A percentile compares a stretch with the other conserved stretches of the same genome.
These are phyloP conservation scores for Drosophila obscura DNA, from an alignment of 1,140 invertebrate genomes.

Conservation along the genomic window DNA sequence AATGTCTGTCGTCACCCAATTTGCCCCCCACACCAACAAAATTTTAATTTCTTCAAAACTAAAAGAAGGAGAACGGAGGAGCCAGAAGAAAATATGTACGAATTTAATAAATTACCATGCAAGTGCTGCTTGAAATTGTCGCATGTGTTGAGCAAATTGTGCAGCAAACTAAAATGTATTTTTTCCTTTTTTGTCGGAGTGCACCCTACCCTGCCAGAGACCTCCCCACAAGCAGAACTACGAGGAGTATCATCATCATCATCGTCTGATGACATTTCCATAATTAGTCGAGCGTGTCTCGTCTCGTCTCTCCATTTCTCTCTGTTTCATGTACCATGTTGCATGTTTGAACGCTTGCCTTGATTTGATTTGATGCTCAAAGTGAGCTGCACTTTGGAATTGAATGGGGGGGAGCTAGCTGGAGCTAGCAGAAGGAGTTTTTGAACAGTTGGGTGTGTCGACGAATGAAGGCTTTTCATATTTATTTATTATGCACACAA, in stretches of 20 bases:
- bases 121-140: conserved; percentile 69
- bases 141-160: conserved; percentile 78
- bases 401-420: conserved; percentile 9
- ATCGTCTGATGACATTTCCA: conserved; percentile 76
- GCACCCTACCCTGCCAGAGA: conserved; percentile 13
- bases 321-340: conserved; percentile 7
- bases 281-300: conserved; percentile 77
- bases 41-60: conserved; percentile 64
- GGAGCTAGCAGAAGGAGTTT: not conserved
- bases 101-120: conserved; percentile 69
- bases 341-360: conserved; percentile 72
- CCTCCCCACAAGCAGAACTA: conserved; percentile 50
- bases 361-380: conserved; percentile 74
- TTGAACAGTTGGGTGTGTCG: conserved; percentile 20
- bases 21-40: conserved; percentile 20
- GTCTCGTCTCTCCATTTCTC: conserved; percentile 32
- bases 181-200: conserved; percentile 19
- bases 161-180: conserved; percentile 62
- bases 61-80: conserved; percentile 8
- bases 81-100: conserved; percentile 19
- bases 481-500: conserved; percentile 79
- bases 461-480: conserved; percentile 52
- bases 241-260: not conserved
- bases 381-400: conserved; percentile 49
- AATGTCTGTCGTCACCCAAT: conserved; percentile 48